Conservation (phyloP, 2,888 invertebrate genomes). For the Atethmia centrago region DNA sequence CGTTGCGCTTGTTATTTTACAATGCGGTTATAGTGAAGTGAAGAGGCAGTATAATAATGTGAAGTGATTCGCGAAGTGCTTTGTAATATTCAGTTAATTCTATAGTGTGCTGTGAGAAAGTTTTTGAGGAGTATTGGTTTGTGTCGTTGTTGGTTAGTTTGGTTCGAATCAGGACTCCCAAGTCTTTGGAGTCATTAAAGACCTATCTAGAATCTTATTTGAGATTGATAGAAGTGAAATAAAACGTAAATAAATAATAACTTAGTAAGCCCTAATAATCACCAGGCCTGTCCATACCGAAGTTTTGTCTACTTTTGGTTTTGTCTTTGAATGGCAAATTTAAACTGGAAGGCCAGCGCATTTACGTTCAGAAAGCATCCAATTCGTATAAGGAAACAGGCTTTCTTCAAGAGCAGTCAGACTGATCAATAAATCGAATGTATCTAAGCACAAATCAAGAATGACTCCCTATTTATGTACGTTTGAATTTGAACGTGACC, state of each 20-base stretch:
- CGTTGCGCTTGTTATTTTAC: constrained; percentile 59
- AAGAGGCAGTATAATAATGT: constrained; percentile 58
- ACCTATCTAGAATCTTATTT: not conserved
- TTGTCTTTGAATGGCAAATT: not conserved
- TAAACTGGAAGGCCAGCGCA: not conserved
- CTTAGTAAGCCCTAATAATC: not conserved
- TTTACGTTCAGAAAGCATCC: too few relatives aligned
- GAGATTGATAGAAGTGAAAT: not conserved
- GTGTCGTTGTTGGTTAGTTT: constrained; percentile 3
- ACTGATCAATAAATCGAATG: not conserved
- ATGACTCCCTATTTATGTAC: constrained; percentile 4
- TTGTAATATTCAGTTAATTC: constrained; percentile 57
- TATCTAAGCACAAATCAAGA: constrained; percentile 6
- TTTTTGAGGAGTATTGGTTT: constrained; percentile 15
- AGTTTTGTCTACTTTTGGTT: not conserved
- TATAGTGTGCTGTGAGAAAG: constrained; percentile 52
- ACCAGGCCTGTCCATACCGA: not conserved
- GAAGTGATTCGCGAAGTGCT: constrained; percentile 54
- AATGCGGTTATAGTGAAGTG: constrained; percentile 46
- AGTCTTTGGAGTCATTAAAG: not conserved
- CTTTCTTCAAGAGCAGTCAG: too few relatives aligned
- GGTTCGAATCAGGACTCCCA: too few relatives aligned
- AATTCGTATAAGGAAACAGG: not conserved
- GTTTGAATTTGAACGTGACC: constrained; percentile 43
- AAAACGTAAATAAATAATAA: not conserved